phyloP scores from a whole-genome alignment of 2,113 vertebrate species.

The Alectura lathami region DNA sequence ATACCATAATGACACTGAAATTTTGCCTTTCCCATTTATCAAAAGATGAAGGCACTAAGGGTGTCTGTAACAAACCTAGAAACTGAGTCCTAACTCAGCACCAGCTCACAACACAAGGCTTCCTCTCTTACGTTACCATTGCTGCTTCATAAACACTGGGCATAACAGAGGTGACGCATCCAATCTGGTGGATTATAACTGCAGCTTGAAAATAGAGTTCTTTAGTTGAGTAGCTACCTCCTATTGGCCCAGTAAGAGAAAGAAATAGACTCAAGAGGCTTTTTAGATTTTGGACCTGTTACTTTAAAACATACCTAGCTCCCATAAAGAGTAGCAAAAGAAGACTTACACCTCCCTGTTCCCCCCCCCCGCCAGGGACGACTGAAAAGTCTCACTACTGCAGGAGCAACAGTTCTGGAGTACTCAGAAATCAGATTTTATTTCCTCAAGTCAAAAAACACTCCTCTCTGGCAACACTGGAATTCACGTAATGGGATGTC shows the following conservation, averaged over 20 bases:
- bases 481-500: neutral
- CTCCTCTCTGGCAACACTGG: neutral
- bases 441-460: neutral
- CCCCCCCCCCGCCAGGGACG: neutral
- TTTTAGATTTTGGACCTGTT: neutral
- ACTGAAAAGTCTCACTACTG: neutral
- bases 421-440: constrained; percentile 10
- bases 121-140: neutral
- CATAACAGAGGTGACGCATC: neutral
- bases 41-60: neutral
- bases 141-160: neutral
- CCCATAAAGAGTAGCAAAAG: neutral
- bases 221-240: neutral
- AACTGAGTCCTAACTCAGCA: neutral
- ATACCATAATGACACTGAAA: neutral
- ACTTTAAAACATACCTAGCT: neutral
- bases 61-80: neutral
- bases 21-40: neutral
- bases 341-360: neutral
- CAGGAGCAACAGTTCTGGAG: neutral
- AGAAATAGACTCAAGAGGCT: neutral
- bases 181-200: neutral
- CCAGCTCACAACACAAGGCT: neutral
- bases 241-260: neutral
- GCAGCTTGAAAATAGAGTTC: neutral